These are phyloP conservation scores for Antrozous pallidus DNA, from an alignment of 2,797 vertebrate genomes.

Conservation along the genomic window DNA sequence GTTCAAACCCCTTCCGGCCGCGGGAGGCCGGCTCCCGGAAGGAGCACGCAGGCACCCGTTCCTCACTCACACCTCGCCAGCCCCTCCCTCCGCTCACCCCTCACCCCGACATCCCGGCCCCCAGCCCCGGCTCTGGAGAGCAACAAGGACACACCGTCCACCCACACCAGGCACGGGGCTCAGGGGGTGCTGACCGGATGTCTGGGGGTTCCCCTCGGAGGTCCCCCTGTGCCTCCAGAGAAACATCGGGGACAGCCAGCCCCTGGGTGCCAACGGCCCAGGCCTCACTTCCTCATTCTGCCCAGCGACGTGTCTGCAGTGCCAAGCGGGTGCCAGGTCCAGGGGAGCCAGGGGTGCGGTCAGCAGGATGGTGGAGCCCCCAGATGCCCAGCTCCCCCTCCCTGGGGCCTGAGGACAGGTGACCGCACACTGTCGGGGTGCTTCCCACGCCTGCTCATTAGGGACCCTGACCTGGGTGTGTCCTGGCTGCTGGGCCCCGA, in stretches of 20 bases:
- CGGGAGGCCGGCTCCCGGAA: too few species aligned
- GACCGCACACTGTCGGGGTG: neutral
- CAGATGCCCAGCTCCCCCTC: fast-evolving
- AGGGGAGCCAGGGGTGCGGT: neutral
- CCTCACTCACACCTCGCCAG: too few species aligned
- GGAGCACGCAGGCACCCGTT: too few species aligned
- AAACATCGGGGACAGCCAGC: fast-evolving
- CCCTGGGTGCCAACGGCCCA: fast-evolving
- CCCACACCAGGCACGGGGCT: neutral
- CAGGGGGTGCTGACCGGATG: fast-evolving
- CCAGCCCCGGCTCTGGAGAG: neutral
- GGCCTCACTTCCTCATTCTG: fast-evolving
- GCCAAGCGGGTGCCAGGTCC: fast-evolving
- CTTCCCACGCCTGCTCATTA: fast-evolving
- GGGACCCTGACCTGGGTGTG: fast-evolving
- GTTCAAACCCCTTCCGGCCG: neutral
- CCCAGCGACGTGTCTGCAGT: fast-evolving
- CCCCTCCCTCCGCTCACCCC: too few species aligned
- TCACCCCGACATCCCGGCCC: neutral
- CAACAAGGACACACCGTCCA: neutral
- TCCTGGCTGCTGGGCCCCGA: fast-evolving
- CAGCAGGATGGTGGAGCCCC: neutral
- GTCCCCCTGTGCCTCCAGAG: neutral
- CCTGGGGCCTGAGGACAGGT: fast-evolving
- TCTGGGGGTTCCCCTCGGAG: neutral